Base-by-base conservation (phyloP, 2,888 invertebrate species). In the Drosophila pegasa region DNA sequence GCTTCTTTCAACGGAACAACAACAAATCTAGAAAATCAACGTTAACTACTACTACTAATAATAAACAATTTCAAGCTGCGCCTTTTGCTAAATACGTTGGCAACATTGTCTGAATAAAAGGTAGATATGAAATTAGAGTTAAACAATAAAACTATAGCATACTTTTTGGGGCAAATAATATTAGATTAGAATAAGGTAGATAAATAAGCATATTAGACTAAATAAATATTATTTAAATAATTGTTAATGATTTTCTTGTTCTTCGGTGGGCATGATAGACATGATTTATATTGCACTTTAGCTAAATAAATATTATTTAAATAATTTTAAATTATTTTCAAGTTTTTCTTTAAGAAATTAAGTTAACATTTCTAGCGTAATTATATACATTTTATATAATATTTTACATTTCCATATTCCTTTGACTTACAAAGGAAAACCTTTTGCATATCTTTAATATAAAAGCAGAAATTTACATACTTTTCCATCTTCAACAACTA, bases 101-200 rank as follows among this genome's bases (percentile, higher is more conserved):
- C 83, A 74, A 57, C 75, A 75, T 74, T 87, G 57, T 71, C 67
- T 77, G 43, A 73, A 57, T 69, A 78, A 68, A 64, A 88, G 85
- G 85, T 87, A 50, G 72, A 78, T 37, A 14, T 16, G 1, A 3
- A 22, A 6, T 2, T 1, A 8, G 6, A 38, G 9, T 8, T n/a
- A 5, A 43, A 9, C 4, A 9, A 18, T 2, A 5, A 29, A 18
- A 8, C 1, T 33, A 16, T 59, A 50, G 78, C 73, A 58, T 69
- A 50, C 41, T 61, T 77, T 38, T 63, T 20, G 5, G 76, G 27
- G 52, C 51, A 31, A 14, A 4, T 2, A 12, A 20, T 22, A 2
- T 5, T 2, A 4, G 5, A 20, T 5, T 9, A 5, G 2, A 7
- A 0, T 0, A 18, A 25, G n/a, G 25, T 14, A 10, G 10, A 3